These are phyloP conservation scores for Coenonympha glycerion DNA, from an alignment of 2,888 invertebrate genomes.

Conservation along the genomic window DNA sequence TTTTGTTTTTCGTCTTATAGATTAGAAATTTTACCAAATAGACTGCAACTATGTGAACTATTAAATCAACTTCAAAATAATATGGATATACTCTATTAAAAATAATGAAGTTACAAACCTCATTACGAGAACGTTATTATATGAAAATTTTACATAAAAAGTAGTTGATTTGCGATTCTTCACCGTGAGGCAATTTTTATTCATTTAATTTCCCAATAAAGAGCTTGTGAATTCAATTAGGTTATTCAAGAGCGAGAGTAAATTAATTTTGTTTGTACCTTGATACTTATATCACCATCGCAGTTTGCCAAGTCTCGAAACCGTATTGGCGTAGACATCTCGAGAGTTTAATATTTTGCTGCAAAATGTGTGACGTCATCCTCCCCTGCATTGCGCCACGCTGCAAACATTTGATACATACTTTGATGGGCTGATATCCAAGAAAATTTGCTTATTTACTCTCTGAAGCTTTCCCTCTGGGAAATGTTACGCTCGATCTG, in stretches of 20 bases:
- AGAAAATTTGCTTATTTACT: constrained; percentile 34
- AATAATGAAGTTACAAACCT: too few relatives aligned
- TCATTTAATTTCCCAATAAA: too few relatives aligned
- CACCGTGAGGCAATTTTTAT: too few relatives aligned
- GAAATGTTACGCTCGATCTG: constrained; percentile 24
- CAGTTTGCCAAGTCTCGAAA: constrained; percentile 28
- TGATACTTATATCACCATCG: constrained; percentile 23
- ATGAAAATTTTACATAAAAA: too few relatives aligned
- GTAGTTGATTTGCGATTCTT: too few relatives aligned
- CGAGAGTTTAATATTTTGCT: constrained; percentile 29
- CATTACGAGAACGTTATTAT: too few relatives aligned
- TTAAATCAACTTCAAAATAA: too few relatives aligned
- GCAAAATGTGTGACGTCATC: constrained; percentile 28
- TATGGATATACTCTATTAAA: too few relatives aligned
- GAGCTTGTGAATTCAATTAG: too few relatives aligned
- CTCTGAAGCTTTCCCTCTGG: constrained; percentile 27
- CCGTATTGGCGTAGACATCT: constrained; percentile 24
- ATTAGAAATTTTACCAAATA: too few relatives aligned
- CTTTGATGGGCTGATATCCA: constrained; percentile 32
- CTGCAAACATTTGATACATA: constrained; percentile 32
- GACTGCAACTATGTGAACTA: too few relatives aligned
- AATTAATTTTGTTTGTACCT: constrained; percentile 19
- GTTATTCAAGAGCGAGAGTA: constrained; percentile 15
- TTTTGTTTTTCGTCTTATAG: too few relatives aligned
- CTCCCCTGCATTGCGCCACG: constrained; percentile 33